Evolutionary conservation across 2,888 invertebrate genomes (phyloP), one percentile per base, ranked within the genome.

Genomic region (Dasypogon diadema): DNA sequence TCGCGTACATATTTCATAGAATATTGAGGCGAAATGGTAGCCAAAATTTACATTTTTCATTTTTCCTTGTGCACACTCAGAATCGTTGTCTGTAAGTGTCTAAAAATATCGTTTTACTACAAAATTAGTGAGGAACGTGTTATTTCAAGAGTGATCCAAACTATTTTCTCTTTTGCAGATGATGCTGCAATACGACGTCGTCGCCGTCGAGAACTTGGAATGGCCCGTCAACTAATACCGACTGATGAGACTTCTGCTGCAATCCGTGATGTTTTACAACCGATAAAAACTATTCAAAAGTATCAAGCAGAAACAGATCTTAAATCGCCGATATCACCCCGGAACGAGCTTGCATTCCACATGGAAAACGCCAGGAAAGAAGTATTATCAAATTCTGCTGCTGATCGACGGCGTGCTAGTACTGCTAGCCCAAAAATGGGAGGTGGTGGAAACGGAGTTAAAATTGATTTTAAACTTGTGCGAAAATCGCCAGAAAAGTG

Each of bases 161-260:
- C 4, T 21, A 55, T 55, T 26, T 54, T 21, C 34, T 65, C 34
- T 72, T 81, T 82, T 83, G 1, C 83, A 83, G 89, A 87, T 85
- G 87, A 87, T 60, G 82, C 84, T 26, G 82, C 83, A 1, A 79
- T 79, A 21, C 82, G 85, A 54, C 82, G 86, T 5, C 83, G 86
- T 37, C 82, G 85, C 6, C 84, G 86, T 34, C 86, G 86, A 18
- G 85, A 85, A 75, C 78, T 84, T 76, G 84, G 84, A 34, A 81
- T 85, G 83, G 81, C 84, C 0, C 83, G 84, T 68, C 82, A 82
- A n/a, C 74, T 85, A 73, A 81, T 85, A 37, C 85, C 85, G 1
- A 81, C 82, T 12, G 83, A 85, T 79, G 84, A 83, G 80, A 76
- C 77, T 22, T 77, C 79, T 56, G 79, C 81, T 26, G 82, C 82